Evolutionary conservation across 2,888 invertebrate genomes (phyloP), one percentile per base, ranked within the genome.

Genomic region (Mellilla xanthometata): DNA sequence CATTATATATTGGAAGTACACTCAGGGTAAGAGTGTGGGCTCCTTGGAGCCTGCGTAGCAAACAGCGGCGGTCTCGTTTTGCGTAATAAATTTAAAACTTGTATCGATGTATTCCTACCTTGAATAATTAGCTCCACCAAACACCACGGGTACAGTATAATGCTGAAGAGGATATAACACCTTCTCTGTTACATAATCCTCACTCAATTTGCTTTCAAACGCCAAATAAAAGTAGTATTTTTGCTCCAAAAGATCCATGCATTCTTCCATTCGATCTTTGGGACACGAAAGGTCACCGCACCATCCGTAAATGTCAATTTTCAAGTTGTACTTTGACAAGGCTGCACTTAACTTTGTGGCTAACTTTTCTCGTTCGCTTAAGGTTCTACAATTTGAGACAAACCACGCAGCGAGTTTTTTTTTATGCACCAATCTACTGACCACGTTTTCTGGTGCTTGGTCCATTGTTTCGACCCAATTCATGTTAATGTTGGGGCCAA

Each of bases 111-210:
- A 19, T 5, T 19, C 49, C 55, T 63, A 84, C 85, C 84, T 76
- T 1, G 72, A 75, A 74, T 94, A 94, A 76, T 94, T 90, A 12
- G 92, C 92, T n/a, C 92, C 93, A 2, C 94, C 94, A 79, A 90
- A 93, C 4, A 93, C 94, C 19, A 94, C 90, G 0, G 94, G 94
- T 10, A 94, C 86, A 2, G 93, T 81, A 61, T 91, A 90, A 74
- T 92, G 90, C 54, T 91, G 89, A 34, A 91, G 62, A 1, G 91
- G 72, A 55, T 81, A 66, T 47, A 85, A 47, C 34, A 86, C 30
- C 35, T 79, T 78, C 40, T 84, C 85, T 0, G 85, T 79, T 6
- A 87, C 82, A 42, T 83, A 88, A 55, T 89, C 88, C 35, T 75
- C 71, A 22, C 69, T 56, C 1, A 79, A 19, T 0, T 77, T 75